A percentile compares a stretch with the other conserved stretches of the same genome.
Conservation (phyloP, 2,113 vertebrate genomes). For the Recurvirostra avosetta region DNA sequence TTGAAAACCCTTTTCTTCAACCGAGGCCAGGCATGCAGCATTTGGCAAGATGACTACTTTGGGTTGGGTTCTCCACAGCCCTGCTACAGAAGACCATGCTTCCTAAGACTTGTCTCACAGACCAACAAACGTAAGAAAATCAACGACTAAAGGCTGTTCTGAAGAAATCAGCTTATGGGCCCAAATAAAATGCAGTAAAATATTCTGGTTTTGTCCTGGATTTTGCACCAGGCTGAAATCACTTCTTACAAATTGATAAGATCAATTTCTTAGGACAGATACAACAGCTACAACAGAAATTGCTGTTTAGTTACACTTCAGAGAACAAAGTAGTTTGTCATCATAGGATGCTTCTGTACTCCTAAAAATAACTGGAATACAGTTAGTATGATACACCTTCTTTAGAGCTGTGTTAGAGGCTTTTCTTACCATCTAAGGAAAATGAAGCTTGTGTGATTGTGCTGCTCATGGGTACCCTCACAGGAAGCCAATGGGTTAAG, state of each 20-base stretch:
- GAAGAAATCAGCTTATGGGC: neutral
- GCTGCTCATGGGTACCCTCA: neutral
- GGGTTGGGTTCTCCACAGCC: neutral
- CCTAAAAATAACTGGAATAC: neutral
- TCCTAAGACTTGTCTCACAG: neutral
- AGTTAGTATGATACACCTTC: rapidly evolving
- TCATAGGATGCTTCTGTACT: neutral
- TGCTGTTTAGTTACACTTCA: neutral
- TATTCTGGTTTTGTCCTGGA: neutral
- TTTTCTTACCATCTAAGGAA: neutral
- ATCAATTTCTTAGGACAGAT: neutral
- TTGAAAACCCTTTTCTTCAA: neutral
- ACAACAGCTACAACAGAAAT: neutral
- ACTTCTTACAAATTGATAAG: neutral
- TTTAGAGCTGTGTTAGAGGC: neutral
- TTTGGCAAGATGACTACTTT: neutral
- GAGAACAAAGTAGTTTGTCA: neutral
- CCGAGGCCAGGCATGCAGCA: neutral
- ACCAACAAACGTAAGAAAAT: neutral
- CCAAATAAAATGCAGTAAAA: neutral
- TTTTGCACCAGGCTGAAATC: neutral
- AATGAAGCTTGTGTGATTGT: rapidly evolving
- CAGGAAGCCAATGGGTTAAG: neutral
- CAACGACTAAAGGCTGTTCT: neutral
- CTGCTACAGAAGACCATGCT: neutral